Base-by-base conservation (phyloP, 2,113 vertebrate species). In the Gymnorhina tibicen region DNA sequence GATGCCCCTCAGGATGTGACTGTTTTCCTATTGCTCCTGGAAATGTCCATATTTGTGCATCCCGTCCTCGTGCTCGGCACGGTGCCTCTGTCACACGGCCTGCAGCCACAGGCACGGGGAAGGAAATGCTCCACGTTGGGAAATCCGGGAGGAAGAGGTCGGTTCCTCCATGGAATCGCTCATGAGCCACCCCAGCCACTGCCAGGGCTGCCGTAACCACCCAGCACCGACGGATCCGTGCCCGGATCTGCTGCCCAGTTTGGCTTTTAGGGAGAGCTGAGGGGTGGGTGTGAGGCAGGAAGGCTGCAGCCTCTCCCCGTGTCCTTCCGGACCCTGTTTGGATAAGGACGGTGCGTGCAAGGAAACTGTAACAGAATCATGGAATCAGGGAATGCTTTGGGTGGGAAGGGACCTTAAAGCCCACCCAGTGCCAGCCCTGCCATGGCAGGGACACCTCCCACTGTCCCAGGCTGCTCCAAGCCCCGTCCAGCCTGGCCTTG, bases 51-150 rank as follows among this genome's bases (percentile, higher is more conserved):
- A 13, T 21, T 16, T 26, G 7, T 53, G 59, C 66, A 6, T 42
- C 53, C 32, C 20, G 16, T 37, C 44, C 53, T 33, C 7, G 0
- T 12, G n/a, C 10, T 87, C n/a, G 6, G 22, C 20, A 20, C 20
- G 30, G 21, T 6, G 1, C 46, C 60, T 44, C 42, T 60, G 33
- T 5, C 70, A 15, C 32, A 1, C 2, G 5, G 4, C 13, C 8
- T 19, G 27, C 7, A 11, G 35, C 4, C 62, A 63, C 2, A 6
- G 68, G n/a, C 22, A 11, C 4, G 0, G 32, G 8, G 33, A 42
- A 23, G 70, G 59, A 33, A 59, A 49, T 0, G 4, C 13, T 60
- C 49, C 28, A 0, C 0, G 1, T 1, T 42, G 5, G 44, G 74
- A 23, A 24, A 33, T 39, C 14, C 30, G 68, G 32, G 56, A 42